Conservation (phyloP, 2,888 invertebrate genomes). For the Alloscopus bannaensis region DNA sequence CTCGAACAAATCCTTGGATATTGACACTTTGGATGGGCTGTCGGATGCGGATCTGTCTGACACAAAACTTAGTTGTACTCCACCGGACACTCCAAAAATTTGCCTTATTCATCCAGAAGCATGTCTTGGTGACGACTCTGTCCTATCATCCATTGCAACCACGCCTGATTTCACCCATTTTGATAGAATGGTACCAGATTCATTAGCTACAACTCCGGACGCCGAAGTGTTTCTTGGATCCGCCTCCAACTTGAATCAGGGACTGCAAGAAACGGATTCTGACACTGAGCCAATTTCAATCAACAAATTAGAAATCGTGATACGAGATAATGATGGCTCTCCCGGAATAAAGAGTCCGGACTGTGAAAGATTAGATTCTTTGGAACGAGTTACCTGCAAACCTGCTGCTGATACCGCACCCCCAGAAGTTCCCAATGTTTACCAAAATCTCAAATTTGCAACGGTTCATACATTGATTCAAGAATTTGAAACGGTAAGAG, state of each 20-base stretch:
- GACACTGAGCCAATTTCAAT: conserved; percentile 41
- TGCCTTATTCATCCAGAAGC: conserved; percentile 35
- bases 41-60: conserved; percentile 64
- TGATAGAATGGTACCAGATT: conserved; percentile 41
- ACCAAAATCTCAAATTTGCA: conserved; percentile 68
- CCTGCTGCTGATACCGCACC: not conserved
- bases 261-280: not conserved
- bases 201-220: conserved; percentile 49
- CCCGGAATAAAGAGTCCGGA: conserved; percentile 44
- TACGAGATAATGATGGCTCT: conserved; percentile 47
- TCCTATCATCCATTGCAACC: conserved; percentile 23
- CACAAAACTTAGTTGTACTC: conserved; percentile 52
- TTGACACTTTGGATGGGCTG: conserved; percentile 63
- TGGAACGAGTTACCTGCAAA: conserved; percentile 42
- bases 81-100: conserved; percentile 42
- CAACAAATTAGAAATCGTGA: conserved; percentile 59
- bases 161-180: conserved; percentile 41
- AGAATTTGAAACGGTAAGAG: conserved; percentile 68
- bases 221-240: conserved; percentile 18
- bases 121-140: conserved; percentile 1
- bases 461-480: conserved; percentile 66
- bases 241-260: not conserved
- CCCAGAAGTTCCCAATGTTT: conserved; percentile 26
- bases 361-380: conserved; percentile 41
- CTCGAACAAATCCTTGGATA: conserved; percentile 65